Conservation (phyloP, 1,140 invertebrate genomes). For the Hestina assimilis region DNA sequence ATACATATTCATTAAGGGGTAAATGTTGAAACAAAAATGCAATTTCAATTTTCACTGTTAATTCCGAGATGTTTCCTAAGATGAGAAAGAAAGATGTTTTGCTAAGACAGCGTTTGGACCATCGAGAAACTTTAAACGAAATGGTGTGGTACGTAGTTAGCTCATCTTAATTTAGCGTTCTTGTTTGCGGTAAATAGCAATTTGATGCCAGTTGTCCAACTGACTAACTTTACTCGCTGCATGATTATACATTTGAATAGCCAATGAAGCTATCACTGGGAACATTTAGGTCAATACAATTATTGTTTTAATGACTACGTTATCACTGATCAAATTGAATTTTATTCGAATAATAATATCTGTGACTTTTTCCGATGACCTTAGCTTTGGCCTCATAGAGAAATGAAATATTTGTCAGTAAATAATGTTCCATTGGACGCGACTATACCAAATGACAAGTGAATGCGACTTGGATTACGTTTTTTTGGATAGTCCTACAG, state of each 20-base stretch:
- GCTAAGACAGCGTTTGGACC: conserved; percentile 27
- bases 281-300: conserved; percentile 33
- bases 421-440: too few relatives aligned
- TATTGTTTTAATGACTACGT: conserved; percentile 26
- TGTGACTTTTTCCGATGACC: too few relatives aligned
- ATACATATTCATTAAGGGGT: too few relatives aligned
- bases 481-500: too few relatives aligned
- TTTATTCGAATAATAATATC: too few relatives aligned
- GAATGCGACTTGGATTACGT: too few relatives aligned
- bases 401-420: too few relatives aligned
- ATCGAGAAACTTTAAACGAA: conserved; percentile 25
- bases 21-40: background rate
- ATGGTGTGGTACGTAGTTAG: conserved; percentile 46
- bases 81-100: too few relatives aligned
- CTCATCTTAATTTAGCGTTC: conserved; percentile 68
- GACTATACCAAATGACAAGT: too few relatives aligned
- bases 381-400: too few relatives aligned
- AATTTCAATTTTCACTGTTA: too few relatives aligned
- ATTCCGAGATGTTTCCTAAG: too few relatives aligned
- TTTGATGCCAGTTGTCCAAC: conserved; percentile 61
- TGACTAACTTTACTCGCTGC: conserved; percentile 45
- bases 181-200: conserved; percentile 73
- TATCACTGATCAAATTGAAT: background rate
- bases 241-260: conserved; percentile 51
- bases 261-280: conserved; percentile 42